These are phyloP conservation scores for Pseudoatta argentina DNA, from an alignment of 1,140 invertebrate species.

Conservation along the genomic window DNA sequence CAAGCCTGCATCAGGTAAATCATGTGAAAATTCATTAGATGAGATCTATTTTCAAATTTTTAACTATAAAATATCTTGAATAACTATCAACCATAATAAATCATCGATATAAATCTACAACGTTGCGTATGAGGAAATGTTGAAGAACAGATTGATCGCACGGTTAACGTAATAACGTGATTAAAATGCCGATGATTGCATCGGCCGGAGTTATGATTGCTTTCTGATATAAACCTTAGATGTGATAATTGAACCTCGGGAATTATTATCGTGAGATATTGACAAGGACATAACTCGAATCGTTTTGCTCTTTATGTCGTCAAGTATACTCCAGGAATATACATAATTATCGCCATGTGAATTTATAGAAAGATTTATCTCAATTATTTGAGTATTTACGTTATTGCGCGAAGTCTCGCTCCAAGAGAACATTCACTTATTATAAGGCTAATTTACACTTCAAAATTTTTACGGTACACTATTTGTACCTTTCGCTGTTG, in stretches of 20 bases:
- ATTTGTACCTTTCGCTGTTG: not conserved
- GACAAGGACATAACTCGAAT: slow-evolving; percentile 17
- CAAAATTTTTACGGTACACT: slow-evolving; percentile 9
- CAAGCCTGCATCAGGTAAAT: not conserved
- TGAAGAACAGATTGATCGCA: not conserved
- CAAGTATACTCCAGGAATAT: not conserved
- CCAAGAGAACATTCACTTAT: not conserved
- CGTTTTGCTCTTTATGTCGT: slow-evolving; percentile 16
- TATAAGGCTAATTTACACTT: slow-evolving; percentile 6
- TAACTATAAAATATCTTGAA: not conserved
- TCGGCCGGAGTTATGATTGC: slow-evolving; percentile 16
- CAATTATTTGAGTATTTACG: slow-evolving; percentile 22
- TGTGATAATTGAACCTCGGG: slow-evolving; percentile 45
- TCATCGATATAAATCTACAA: not conserved
- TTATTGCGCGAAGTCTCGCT: not conserved
- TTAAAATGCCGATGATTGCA: slow-evolving; percentile 7
- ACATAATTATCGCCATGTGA: slow-evolving; percentile 2
- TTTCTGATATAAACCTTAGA: slow-evolving; percentile 23
- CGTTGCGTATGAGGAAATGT: slow-evolving; percentile 18
- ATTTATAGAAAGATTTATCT: slow-evolving; percentile 33
- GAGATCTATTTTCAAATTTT: not conserved
- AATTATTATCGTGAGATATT: slow-evolving; percentile 31
- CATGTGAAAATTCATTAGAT: not conserved
- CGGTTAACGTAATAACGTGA: slow-evolving; percentile 25
- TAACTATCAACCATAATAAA: not conserved